Base-by-base conservation (phyloP, 2,888 invertebrate genomes). In the Tuberolachnus salignus region DNA sequence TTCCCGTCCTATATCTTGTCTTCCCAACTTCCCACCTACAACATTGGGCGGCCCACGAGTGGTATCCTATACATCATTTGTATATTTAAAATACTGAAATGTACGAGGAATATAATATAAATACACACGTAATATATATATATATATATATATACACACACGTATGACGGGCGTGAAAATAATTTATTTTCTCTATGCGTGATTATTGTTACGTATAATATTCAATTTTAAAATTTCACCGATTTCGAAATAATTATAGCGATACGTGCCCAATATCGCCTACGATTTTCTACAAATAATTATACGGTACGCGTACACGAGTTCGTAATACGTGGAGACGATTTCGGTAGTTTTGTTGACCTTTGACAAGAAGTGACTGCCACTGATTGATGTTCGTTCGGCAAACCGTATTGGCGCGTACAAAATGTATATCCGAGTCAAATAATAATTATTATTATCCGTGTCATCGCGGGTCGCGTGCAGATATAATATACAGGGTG, bases 361-460 rank as follows among this genome's bases (percentile, higher is more conserved):
- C 70, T 21, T 16, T 44, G 57, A 57, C 70, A 71, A 46, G 59
- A 71, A n/a, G 2, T n/a, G n/a, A 26, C 13, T 9, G 34, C n/a
- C 19, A 26, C 71, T 59, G 57, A 71, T 59, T 71, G 26, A 71
- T 59, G 70, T 44, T 57, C 46, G 55, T 57, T 71, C 59, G 34
- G 67, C 67, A 16, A 26, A 51, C 26, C 49, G 26, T 67, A 51
- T 67, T 26, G 51, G 26, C 26, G 14, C 11, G n/a, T n/a, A n/a
- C 19, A 19, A 9, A 57, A n/a, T n/a, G n/a, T n/a, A n/a, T n/a
- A n/a, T n/a, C n/a, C n/a, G n/a, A n/a, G n/a, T n/a, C n/a, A n/a
- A n/a, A n/a, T n/a, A n/a, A n/a, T n/a, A n/a, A n/a, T n/a, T n/a
- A n/a, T n/a, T n/a, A n/a, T n/a, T n/a, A n/a, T n/a, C n/a, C n/a